Percentiles rank a stretch among this genome's conserved stretches.
Evolutionary conservation across 2,888 invertebrate species (phyloP).

Genomic region (Euphydryas editha): DNA sequence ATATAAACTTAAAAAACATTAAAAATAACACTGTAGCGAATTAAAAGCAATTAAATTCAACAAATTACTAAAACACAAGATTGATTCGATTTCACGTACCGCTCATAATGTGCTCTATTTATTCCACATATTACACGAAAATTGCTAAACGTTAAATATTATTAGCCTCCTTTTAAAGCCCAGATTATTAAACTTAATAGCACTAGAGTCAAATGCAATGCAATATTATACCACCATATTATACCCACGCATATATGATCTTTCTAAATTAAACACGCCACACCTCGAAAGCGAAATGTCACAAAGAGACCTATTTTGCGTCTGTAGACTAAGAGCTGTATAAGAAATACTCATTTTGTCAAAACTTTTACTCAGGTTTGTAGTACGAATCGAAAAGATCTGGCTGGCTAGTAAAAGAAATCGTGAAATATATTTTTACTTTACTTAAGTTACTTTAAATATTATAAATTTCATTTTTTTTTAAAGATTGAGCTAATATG

Average conservation of each 20-base stretch:
- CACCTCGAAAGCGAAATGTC: slow-evolving; percentile 26
- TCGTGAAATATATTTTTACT: no score
- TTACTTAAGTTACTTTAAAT: no score
- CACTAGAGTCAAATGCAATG: not conserved
- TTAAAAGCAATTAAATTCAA: no score
- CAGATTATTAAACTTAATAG: not conserved
- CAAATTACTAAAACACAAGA: no score
- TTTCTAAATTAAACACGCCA: slow-evolving; percentile 23
- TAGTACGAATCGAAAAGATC: no score
- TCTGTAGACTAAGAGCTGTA: not conserved
- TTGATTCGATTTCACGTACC: not conserved
- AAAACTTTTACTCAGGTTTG: no score
- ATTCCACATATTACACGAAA: not conserved
- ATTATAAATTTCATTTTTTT: no score
- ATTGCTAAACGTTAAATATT: not conserved
- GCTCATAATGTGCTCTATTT: not conserved
- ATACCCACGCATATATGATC: slow-evolving; percentile 21
- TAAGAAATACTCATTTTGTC: no score
- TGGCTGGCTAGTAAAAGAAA: no score
- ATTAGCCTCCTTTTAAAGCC: not conserved
- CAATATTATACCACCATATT: not conserved
- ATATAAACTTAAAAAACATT: no score
- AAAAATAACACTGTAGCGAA: no score
- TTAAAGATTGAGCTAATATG: no score
- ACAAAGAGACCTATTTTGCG: slow-evolving; percentile 9